These are phyloP conservation scores for Scaptomyza tumidula DNA, from an alignment of 2,888 invertebrate species.

Conservation along the genomic window DNA sequence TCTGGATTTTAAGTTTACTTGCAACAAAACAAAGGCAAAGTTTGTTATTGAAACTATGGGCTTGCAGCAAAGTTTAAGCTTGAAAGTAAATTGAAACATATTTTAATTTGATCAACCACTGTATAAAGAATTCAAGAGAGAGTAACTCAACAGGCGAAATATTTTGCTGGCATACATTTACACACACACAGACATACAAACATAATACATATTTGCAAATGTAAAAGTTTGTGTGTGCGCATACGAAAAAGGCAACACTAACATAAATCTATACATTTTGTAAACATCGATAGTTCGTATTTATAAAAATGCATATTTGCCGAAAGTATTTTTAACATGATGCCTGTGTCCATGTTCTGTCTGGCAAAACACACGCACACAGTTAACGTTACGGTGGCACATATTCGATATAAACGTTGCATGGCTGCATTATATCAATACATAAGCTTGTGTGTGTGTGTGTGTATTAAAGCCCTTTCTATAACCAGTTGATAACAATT, in stretches of 20 bases:
- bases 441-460: slow-evolving; percentile 5
- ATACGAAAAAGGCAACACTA: slow-evolving; percentile 11
- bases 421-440: slow-evolving; percentile 24
- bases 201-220: background rate
- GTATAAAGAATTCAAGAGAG: no score
- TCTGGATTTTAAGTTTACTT: no score
- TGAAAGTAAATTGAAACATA: no score
- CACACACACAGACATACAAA: background rate
- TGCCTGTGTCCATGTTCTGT: background rate
- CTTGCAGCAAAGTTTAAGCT: background rate
- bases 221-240: background rate
- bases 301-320: slow-evolving; percentile 57
- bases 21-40: no score
- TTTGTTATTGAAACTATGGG: background rate
- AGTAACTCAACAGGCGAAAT: no score
- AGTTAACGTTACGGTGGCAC: background rate
- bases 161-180: no score
- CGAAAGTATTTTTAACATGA: slow-evolving; percentile 41
- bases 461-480: slow-evolving; percentile 18
- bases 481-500: slow-evolving; percentile 66
- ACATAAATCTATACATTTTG: slow-evolving; percentile 48
- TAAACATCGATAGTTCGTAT: slow-evolving; percentile 60
- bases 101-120: no score
- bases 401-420: slow-evolving; percentile 30
- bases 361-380: background rate